Conservation (phyloP, 2,888 invertebrate species). For the Lithophane ornitopus region DNA sequence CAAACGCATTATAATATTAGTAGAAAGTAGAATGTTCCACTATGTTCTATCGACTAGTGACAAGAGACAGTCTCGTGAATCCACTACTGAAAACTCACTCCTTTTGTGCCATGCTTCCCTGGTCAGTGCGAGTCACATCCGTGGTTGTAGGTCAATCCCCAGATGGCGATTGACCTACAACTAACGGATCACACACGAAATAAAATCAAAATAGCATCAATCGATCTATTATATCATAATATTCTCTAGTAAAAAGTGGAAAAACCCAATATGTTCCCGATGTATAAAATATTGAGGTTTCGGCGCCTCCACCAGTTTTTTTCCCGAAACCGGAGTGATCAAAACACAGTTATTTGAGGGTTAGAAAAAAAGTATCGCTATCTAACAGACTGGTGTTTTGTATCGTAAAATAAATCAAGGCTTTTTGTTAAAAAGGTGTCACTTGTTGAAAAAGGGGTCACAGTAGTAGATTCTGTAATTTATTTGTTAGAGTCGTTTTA, state of each 20-base stretch:
- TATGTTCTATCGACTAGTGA: not conserved
- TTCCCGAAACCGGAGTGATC: conserved; percentile 28
- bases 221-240: not conserved
- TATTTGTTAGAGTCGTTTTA: not conserved
- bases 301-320: conserved; percentile 46
- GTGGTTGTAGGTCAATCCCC: not conserved
- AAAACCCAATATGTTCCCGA: conserved; percentile 26
- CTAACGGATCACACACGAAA: no score
- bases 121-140: not conserved
- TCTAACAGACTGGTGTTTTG: conserved; percentile 35
- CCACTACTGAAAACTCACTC: not conserved
- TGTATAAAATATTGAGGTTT: conserved; percentile 51
- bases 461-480: not conserved
- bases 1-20: no score
- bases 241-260: conserved; percentile 2
- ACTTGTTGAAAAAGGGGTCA: conserved; percentile 3
- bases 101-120: not conserved
- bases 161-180: no score
- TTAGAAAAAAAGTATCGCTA: conserved; percentile 45
- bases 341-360: conserved; percentile 50
- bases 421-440: conserved; percentile 21
- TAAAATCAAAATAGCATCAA: conserved; percentile 7
- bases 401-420: conserved; percentile 12
- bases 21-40: not conserved
- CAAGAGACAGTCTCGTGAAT: not conserved